Conservation (phyloP, 2,888 invertebrate species). For the Resseliella maxima region DNA sequence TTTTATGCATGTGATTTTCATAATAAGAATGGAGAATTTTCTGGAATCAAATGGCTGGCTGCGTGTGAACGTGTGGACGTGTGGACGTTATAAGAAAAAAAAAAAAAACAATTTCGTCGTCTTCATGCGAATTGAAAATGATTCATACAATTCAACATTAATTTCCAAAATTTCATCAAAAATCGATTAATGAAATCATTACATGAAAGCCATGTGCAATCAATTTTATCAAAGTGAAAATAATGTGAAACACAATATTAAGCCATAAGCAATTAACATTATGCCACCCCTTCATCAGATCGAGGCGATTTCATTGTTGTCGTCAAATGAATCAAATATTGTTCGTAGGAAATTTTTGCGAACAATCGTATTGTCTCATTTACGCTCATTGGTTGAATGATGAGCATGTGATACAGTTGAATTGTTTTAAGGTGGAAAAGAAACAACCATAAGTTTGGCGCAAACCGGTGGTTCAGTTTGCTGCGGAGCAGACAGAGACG, state of each 20-base stretch:
- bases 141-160: too few species aligned
- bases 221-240: neutral
- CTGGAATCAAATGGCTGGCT: neutral
- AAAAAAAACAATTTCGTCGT: too few species aligned
- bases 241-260: neutral
- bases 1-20: neutral
- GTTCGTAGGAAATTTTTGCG: neutral
- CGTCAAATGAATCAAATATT: neutral
- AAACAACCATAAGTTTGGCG: constrained; percentile 21
- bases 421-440: neutral
- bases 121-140: neutral
- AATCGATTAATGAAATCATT: too few species aligned
- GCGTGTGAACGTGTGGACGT: neutral
- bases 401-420: constrained; percentile 33
- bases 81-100: too few species aligned
- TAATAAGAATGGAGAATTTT: neutral
- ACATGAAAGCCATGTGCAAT: neutral
- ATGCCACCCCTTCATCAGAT: constrained; percentile 39
- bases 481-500: neutral
- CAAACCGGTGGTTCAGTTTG: constrained; percentile 22
- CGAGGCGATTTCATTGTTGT: neutral
- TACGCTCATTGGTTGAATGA: neutral
- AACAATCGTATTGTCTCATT: neutral
- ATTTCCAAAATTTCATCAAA: too few species aligned
- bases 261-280: neutral